Percentiles rank a stretch among this genome's conserved stretches.
Evolutionary conservation across 2,113 vertebrate species (phyloP).

Genomic region (Microtus oregoni): DNA sequence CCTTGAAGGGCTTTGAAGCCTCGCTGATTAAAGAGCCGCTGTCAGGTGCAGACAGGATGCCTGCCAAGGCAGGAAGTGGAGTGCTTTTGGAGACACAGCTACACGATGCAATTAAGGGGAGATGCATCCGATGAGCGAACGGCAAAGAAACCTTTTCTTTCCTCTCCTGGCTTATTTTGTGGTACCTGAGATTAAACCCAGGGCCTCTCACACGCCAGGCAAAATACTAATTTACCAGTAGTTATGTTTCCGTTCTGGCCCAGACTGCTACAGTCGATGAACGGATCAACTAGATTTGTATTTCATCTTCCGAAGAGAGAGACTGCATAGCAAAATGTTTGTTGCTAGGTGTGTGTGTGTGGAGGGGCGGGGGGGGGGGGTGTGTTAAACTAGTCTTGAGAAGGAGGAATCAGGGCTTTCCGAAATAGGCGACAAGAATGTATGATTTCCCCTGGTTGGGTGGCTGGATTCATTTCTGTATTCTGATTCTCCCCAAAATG

Average conservation of each 20-base stretch:
- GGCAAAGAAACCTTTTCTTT: conserved; percentile 24
- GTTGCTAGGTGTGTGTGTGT: conserved; percentile 58
- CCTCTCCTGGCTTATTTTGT: neutral
- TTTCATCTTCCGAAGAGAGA: conserved; percentile 44
- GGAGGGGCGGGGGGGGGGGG: too few relatives aligned
- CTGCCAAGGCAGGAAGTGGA: conserved; percentile 5
- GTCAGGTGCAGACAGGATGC: conserved; percentile 69
- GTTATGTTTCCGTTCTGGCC: neutral
- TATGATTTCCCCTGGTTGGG: neutral
- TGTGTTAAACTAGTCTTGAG: conserved; percentile 64
- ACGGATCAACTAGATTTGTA: conserved; percentile 51
- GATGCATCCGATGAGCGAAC: conserved; percentile 47
- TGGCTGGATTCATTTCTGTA: neutral
- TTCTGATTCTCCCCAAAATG: neutral
- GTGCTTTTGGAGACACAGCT: conserved; percentile 45
- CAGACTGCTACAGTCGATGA: conserved; percentile 53
- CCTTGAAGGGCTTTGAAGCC: conserved; percentile 60
- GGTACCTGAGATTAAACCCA: neutral
- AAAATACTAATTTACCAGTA: too few relatives aligned
- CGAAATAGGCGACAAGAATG: conserved; percentile 34
- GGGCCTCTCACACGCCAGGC: neutral
- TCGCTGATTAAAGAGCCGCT: conserved; percentile 20
- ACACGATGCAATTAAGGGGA: conserved; percentile 30
- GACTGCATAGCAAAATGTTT: conserved; percentile 58
- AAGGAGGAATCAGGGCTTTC: conserved; percentile 51